Conservation (phyloP, 2,113 vertebrate species). For the Grallaria varia region DNA sequence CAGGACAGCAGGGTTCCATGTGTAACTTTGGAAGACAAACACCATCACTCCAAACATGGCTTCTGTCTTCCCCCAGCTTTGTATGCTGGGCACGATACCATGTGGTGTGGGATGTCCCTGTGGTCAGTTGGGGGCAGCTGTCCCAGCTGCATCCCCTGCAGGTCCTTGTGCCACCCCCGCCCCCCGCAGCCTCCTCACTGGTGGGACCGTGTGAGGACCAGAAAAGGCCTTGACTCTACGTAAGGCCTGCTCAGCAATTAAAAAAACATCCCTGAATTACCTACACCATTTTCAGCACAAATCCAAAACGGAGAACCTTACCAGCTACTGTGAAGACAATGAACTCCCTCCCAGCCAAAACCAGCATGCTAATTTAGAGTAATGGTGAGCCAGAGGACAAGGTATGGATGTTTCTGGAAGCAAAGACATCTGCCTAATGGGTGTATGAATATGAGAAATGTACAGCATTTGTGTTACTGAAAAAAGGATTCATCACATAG, state of each 20-base stretch:
- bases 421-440: fast-evolving
- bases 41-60: not conserved
- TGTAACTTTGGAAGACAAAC: not conserved
- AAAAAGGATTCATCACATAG: not conserved
- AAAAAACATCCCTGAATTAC: not conserved
- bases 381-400: not conserved
- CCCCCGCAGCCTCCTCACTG: not conserved
- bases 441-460: not conserved
- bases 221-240: not conserved
- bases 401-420: not conserved
- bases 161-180: not conserved
- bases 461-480: not conserved
- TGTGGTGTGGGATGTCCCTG: not conserved
- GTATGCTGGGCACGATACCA: fast-evolving
- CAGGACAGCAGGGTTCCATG: not conserved
- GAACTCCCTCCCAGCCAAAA: not conserved
- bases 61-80: not conserved
- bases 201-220: fast-evolving
- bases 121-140: not conserved
- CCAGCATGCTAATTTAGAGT: not conserved
- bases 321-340: not conserved
- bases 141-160: not conserved
- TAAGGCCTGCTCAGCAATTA: not conserved
- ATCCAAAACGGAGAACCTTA: not conserved
- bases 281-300: not conserved